These are phyloP conservation scores for Pinna nobilis DNA, from an alignment of 1,140 invertebrate species.

Conservation along the genomic window DNA sequence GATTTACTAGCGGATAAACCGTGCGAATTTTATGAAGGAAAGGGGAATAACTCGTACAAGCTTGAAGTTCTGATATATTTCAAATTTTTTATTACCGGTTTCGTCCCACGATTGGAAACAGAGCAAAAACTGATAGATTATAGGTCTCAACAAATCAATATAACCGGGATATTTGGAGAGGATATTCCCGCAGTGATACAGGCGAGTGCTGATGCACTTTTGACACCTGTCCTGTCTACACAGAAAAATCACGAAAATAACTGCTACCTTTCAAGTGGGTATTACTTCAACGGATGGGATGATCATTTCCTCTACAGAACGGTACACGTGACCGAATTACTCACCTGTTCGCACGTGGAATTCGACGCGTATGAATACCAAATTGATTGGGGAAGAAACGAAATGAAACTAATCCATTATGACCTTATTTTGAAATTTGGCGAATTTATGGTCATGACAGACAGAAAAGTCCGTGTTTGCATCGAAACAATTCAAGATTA, in stretches of 20 bases:
- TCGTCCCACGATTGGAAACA: too few relatives aligned
- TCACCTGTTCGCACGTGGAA: neutral
- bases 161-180: neutral
- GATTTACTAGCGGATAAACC: neutral
- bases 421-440: neutral
- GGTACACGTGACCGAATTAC: neutral
- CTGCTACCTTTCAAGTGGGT: too few relatives aligned
- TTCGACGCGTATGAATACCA: neutral
- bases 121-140: neutral
- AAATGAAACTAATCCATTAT: neutral
- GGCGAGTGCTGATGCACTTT: too few relatives aligned
- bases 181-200: too few relatives aligned
- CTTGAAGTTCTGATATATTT: too few relatives aligned
- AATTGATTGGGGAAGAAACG: too few relatives aligned
- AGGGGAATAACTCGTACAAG: too few relatives aligned
- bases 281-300: neutral
- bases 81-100: too few relatives aligned
- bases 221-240: neutral
- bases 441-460: neutral
- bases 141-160: neutral
- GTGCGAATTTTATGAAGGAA: neutral
- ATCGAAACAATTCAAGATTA: neutral
- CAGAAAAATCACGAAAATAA: neutral
- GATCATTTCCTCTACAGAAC: neutral
- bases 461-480: slow-evolving; percentile 7